Evolutionary conservation across 2,888 invertebrate genomes (phyloP).

Genomic region (Tineola bisselliella): DNA sequence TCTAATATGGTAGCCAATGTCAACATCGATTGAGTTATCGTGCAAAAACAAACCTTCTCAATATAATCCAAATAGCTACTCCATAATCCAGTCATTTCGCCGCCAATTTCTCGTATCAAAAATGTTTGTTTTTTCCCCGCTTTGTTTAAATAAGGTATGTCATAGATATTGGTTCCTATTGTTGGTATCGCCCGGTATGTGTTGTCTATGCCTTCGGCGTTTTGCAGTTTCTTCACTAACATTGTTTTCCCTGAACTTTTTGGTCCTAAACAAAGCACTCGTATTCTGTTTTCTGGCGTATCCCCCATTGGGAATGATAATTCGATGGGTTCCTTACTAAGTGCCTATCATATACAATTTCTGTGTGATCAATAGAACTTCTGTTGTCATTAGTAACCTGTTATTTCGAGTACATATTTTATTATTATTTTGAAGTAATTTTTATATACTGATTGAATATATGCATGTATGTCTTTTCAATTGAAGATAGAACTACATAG

Average conservation of each 20-base stretch:
- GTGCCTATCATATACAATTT: too few relatives aligned
- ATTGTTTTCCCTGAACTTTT: slow-evolving; percentile 84
- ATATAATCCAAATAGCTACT: slow-evolving; percentile 75
- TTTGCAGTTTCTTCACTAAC: slow-evolving; percentile 77
- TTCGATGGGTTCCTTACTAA: neutral
- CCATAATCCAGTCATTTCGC: slow-evolving; percentile 86
- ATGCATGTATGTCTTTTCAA: too few relatives aligned
- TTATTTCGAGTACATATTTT: too few relatives aligned
- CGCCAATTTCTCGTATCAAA: slow-evolving; percentile 79
- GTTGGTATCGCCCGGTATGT: slow-evolving; percentile 84
- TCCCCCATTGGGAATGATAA: slow-evolving; percentile 38
- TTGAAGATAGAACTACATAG: too few relatives aligned
- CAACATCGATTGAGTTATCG: too few relatives aligned
- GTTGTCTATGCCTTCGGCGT: slow-evolving; percentile 74
- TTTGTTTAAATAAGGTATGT: slow-evolving; percentile 65
- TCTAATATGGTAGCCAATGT: too few relatives aligned
- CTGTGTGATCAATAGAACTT: too few relatives aligned
- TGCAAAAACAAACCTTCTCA: slow-evolving; percentile 58
- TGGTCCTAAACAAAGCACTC: slow-evolving; percentile 78
- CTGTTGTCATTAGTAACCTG: too few relatives aligned
- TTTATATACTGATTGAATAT: too few relatives aligned
- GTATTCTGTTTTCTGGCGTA: slow-evolving; percentile 42
- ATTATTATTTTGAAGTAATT: too few relatives aligned
- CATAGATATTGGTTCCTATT: slow-evolving; percentile 80
- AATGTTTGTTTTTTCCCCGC: slow-evolving; percentile 62